These are phyloP conservation scores for Saccopteryx leptura DNA, from an alignment of 2,113 vertebrate genomes.

Conservation along the genomic window DNA sequence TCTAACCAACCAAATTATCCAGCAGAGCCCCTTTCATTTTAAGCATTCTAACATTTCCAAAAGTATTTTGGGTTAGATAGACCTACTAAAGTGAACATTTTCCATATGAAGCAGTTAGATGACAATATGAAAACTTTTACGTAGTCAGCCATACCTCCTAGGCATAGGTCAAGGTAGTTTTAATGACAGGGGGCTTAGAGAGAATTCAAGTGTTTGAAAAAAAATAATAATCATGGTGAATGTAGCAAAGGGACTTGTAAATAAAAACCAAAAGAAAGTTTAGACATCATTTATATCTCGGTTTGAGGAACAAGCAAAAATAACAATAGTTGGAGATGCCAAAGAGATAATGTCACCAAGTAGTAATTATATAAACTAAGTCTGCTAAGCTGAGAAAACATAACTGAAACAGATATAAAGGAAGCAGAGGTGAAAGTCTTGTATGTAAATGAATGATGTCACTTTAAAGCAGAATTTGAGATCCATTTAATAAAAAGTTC, in stretches of 20 bases:
- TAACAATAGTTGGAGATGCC: neutral
- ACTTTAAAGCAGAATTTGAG: neutral
- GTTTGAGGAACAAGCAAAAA: neutral
- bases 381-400: neutral
- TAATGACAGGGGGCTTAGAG: neutral
- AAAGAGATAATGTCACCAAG: neutral
- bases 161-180: neutral
- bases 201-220: slow-evolving; percentile 13
- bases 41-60: neutral
- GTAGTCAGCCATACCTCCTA: neutral
- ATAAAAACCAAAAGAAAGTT: neutral
- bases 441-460: neutral
- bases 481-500: slow-evolving; percentile 25
- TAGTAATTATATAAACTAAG: neutral
- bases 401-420: neutral
- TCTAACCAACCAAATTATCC: too few species aligned
- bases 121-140: neutral
- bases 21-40: too few species aligned
- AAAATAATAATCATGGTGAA: neutral
- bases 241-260: neutral
- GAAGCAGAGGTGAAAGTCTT: neutral
- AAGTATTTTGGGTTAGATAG: neutral
- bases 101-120: neutral
- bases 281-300: neutral
- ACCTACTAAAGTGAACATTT: neutral